A percentile compares a stretch with the other conserved stretches of the same genome.
Conservation (phyloP, 1,140 invertebrate species). For the Lysiphlebus fabarum region DNA sequence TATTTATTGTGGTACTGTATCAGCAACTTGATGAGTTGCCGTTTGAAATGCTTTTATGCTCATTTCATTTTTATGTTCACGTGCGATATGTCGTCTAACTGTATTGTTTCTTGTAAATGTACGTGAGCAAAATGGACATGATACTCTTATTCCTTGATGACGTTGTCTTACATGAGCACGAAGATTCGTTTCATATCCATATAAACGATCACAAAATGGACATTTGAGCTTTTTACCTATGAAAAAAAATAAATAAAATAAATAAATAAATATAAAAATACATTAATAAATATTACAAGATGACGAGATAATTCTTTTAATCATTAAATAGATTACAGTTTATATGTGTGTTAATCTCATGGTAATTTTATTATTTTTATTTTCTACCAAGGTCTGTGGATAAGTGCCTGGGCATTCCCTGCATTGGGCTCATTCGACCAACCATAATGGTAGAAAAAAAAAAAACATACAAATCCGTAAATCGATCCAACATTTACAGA, state of each 20-base stretch:
- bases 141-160: constrained; percentile 85
- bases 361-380: too few species aligned
- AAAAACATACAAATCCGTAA: too few species aligned
- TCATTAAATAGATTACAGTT: too few species aligned
- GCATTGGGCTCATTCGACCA: too few species aligned
- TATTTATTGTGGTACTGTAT: constrained; percentile 47
- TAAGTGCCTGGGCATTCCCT: too few species aligned
- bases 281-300: too few species aligned
- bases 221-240: constrained; percentile 86
- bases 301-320: too few species aligned
- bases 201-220: constrained; percentile 86
- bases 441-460: too few species aligned
- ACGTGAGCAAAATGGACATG: constrained; percentile 80
- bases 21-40: constrained; percentile 51
- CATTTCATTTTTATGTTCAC: constrained; percentile 78
- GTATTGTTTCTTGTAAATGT: constrained; percentile 93
- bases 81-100: constrained; percentile 79
- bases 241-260: constrained; percentile 23
- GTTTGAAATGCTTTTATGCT: constrained; percentile 67
- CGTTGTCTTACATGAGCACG: constrained; percentile 85
- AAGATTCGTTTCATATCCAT: constrained; percentile 88
- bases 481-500: too few species aligned
- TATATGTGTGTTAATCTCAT: too few species aligned
- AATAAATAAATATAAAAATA: too few species aligned
- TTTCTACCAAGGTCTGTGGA: too few species aligned